Base-by-base conservation (phyloP, 2,888 invertebrate species). In the Pseudeuparius sepicola region DNA sequence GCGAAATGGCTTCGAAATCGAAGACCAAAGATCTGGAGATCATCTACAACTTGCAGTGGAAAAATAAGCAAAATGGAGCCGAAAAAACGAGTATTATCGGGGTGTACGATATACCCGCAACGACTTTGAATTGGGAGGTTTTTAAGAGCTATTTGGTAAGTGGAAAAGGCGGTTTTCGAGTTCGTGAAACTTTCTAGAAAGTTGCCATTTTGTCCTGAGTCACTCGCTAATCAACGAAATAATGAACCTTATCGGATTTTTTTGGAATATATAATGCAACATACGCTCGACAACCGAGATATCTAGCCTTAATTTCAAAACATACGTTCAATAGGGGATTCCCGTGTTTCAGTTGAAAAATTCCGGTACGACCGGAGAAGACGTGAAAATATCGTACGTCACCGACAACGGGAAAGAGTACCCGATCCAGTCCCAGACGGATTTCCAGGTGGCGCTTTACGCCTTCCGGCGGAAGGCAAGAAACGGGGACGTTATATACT, bases 71-170 rank as follows among this genome's bases (percentile, higher is more conserved):
- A 33, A 53, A 56, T 44, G 53, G 51, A 37, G 55, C 49, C 36
- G 57, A 57, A 43, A 55, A 58, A 39, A 54, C 54, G 40, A 59
- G 56, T 40, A 56, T 61, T 40, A 59, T 65, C 24, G 63, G 63
- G 34, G 58, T 65, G 49, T 60, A 60, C 42, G 65, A 65, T 46
- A 57, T 61, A 23, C 60, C 62, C 3, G 54, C 61, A 18, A 59
- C 61, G 9, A 62, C 63, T 26, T 43, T 61, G 28, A 59, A 59
- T 49, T 64, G 61, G 57, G 55, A 57, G 37, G 55, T 54, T 30
- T 65, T 65, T 41, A 64, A 64, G 49, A 59, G 61, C 2, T 65
- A 65, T 46, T 48, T 65, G 56, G 65, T 65, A 53, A 54, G 52
- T n/a, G n/a, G n/a, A n/a, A n/a, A n/a, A n/a, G n/a, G n/a, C n/a